Base-by-base conservation (phyloP, 2,113 vertebrate species). In the Hippolais icterina region DNA sequence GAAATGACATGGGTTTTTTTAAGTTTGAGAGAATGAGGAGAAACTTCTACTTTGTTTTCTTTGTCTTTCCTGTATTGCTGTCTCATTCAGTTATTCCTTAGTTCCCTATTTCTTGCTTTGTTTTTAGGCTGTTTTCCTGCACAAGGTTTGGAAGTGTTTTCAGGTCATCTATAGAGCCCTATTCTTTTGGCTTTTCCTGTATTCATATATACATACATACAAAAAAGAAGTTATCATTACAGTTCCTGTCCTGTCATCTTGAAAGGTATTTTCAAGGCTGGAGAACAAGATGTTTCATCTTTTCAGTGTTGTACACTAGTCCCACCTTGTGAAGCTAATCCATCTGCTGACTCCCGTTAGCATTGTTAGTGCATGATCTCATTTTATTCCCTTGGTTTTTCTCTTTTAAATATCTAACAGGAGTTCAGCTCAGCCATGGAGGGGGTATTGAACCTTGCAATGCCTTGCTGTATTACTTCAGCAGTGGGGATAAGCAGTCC, bases 231-330 rank as follows among this genome's bases (percentile, higher is more conserved):
- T 60, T 89, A 56, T 24, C 17, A 1, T 71, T 83, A 52, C 6
- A 25, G 44, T 61, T 91, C 27, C 63, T 83, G 61, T 69, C 50
- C 29, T 91, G 31, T 76, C n/a, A n/a, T 83, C 66, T 91, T 57
- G 41, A 89, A 89, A 96, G 49, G 15, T 77, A 59, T 85, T 96
- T 94, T 90, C 37, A 85, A 74, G 84, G 66, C 78, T 89, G 46
- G 63, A 87, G 74, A 83, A 69, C n/a, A 72, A 61, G 31, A 20
- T 2, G 2, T 68, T 93, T 91, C 18, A 33, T 79, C 66, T 83
- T 85, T 89, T 85, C n/a, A 53, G 50, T 65, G 37, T 37, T 77
- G 57, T 70, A 33, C 19, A 1, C 15, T 57, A 39, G 75, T 87
- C 33, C 20, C 77, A 59, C 74, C 70, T 87, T 74, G 63, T 74